These are phyloP conservation scores for Chaenogobius annularis DNA, from an alignment of 2,113 vertebrate species.

Conservation along the genomic window DNA sequence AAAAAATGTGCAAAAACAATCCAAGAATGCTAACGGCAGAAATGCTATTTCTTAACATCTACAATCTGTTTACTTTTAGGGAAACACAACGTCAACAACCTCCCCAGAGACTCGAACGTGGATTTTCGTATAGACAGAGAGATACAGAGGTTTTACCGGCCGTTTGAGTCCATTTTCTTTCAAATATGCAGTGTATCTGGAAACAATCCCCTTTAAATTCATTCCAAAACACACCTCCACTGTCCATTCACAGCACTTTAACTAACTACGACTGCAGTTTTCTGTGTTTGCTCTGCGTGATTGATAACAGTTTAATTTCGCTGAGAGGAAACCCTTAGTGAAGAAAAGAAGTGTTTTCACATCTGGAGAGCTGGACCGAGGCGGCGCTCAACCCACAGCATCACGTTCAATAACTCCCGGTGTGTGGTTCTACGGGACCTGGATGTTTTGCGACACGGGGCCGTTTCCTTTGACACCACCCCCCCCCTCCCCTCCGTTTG, in stretches of 20 bases:
- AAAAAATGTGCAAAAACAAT: no score
- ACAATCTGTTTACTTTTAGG: no score
- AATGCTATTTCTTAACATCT: no score
- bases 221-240: background rate
- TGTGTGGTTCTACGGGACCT: constrained; percentile 14
- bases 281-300: constrained; percentile 20
- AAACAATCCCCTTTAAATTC: constrained; percentile 5
- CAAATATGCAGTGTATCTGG: background rate
- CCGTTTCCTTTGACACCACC: constrained; percentile 3
- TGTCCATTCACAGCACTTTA: background rate
- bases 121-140: no score
- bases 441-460: background rate
- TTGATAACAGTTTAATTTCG: constrained; percentile 34
- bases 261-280: constrained; percentile 5
- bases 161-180: no score
- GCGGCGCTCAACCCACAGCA: background rate
- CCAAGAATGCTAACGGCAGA: no score
- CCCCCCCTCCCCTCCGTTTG: background rate
- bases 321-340: constrained; percentile 72
- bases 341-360: constrained; percentile 82
- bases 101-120: no score
- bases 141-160: no score
- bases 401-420: constrained; percentile 18
- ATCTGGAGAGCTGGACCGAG: constrained; percentile 73
- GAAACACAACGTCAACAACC: no score